Evolutionary conservation across 2,888 invertebrate genomes (phyloP), one percentile per base, ranked within the genome.

Genomic region (Lepidonotus clava): DNA sequence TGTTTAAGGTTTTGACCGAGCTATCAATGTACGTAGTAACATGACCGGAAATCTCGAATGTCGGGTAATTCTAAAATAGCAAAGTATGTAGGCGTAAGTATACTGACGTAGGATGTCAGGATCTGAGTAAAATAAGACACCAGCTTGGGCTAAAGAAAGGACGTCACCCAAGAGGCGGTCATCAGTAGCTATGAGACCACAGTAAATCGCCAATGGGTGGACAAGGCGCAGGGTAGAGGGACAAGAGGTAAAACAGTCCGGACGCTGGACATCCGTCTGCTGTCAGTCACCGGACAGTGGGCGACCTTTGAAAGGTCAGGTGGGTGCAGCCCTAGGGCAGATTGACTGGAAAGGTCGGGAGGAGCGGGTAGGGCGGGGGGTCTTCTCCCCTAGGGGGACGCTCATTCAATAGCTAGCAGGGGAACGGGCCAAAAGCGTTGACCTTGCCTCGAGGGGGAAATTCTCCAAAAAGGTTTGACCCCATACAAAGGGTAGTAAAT

Each of bases 201-300:
- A 5, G 56, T 56, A 56, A 56, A 56, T 56, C 56, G 56, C 14
- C 24, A 24, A 5, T 56, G 56, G n/a, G 56, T 56, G 11, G n/a
- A 32, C 11, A 32, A n/a, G 66, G 66, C 32, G 32, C 5, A 8
- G 66, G 66, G 6, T 2, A 34, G 4, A 66, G 4, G 34, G 66
- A 66, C 66, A 66, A 14, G 56, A n/a, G 66, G 34, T 34, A 66
- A 32, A 32, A 6, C 32, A 32, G 66, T 66, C 66, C 32, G 32
- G 32, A 66, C 34, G 66, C 66, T 66, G 32, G 32, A 66, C 56
- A 8, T 66, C 66, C 66, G 66, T 66, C 66, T 28, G 21, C 66
- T 32, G 66, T 66, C 66, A 24, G 6, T 32, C 66, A 66, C 28
- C 11, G 66, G 34, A 24, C 32, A 66, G n/a, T n/a, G n/a, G n/a